phyloP scores from a whole-genome alignment of 2,113 vertebrate species.

The Alosa alosa region DNA sequence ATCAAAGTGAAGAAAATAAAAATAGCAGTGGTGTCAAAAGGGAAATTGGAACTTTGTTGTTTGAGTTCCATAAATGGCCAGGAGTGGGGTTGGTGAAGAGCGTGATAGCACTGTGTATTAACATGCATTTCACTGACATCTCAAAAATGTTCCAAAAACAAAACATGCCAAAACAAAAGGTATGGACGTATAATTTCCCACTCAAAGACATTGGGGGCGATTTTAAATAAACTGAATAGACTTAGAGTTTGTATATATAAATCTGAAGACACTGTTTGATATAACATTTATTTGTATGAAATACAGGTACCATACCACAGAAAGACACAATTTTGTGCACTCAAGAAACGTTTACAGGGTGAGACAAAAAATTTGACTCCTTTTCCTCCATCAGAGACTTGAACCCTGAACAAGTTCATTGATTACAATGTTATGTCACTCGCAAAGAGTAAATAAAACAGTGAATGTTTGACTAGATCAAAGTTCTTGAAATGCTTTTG shows the following conservation, averaged over 20 bases:
- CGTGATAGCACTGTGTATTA: not conserved
- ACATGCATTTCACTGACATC: not conserved
- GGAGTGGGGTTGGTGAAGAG: not conserved
- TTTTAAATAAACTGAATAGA: not conserved
- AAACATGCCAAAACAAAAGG: not conserved
- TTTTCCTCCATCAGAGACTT: not conserved
- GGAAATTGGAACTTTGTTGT: not conserved
- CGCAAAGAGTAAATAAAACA: not conserved
- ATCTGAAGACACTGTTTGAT: slow-evolving; percentile 4
- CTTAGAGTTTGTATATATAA: not conserved
- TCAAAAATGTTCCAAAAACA: not conserved
- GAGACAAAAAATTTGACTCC: slow-evolving; percentile 38
- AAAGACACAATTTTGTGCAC: slow-evolving; percentile 60
- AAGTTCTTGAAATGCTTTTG: slow-evolving; percentile 21
- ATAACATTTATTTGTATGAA: slow-evolving; percentile 66
- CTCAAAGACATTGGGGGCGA: not conserved
- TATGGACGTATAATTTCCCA: not conserved
- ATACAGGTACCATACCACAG: slow-evolving; percentile 58
- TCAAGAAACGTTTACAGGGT: slow-evolving; percentile 59
- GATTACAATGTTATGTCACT: not conserved
- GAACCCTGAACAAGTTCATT: slow-evolving; percentile 1
- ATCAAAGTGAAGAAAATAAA: not conserved
- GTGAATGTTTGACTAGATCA: not conserved
- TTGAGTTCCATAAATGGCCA: not conserved
- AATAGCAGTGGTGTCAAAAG: not conserved